phyloP scores from a whole-genome alignment of 1,140 invertebrate genomes.

The Hypsibius dujardini region DNA sequence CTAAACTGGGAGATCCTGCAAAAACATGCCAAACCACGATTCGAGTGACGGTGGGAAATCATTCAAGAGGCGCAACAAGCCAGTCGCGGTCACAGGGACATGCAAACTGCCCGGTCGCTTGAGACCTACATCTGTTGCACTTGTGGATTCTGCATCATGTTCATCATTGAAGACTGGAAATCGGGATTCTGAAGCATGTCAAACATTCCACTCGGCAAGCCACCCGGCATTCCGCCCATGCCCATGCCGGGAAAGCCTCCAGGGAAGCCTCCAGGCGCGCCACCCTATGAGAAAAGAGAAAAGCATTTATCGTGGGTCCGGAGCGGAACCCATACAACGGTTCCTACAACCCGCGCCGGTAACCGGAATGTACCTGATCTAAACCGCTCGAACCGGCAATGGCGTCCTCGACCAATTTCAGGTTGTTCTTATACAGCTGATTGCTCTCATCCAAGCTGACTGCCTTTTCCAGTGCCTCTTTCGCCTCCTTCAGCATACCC shows the following conservation, averaged over 20 bases:
- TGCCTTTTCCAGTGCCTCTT: constrained; percentile 66
- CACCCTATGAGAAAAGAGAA: too few relatives aligned
- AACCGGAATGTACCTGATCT: too few relatives aligned
- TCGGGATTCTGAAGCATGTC: constrained; percentile 8
- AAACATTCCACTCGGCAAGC: background rate
- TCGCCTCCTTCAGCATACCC: constrained; percentile 58
- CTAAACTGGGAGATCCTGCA: background rate
- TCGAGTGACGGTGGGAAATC: too few relatives aligned
- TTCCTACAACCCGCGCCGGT: too few relatives aligned
- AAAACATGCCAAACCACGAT: constrained; percentile 7
- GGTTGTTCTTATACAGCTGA: constrained; percentile 70
- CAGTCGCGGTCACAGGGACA: background rate
- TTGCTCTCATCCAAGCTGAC: constrained; percentile 77
- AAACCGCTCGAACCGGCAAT: background rate
- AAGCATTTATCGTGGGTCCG: too few relatives aligned
- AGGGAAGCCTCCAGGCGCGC: background rate
- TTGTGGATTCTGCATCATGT: constrained; percentile 16
- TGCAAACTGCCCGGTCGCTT: background rate
- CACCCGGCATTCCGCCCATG: constrained; percentile 5
- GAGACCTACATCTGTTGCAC: constrained; percentile 5
- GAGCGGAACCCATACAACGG: too few relatives aligned
- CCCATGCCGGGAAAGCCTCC: background rate
- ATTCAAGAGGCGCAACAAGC: too few relatives aligned
- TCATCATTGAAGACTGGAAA: background rate
- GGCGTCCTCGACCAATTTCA: constrained; percentile 34